Percentiles rank a stretch among this genome's conserved stretches.
Conservation (phyloP, 2,113 vertebrate species). For the Zosterops lateralis region DNA sequence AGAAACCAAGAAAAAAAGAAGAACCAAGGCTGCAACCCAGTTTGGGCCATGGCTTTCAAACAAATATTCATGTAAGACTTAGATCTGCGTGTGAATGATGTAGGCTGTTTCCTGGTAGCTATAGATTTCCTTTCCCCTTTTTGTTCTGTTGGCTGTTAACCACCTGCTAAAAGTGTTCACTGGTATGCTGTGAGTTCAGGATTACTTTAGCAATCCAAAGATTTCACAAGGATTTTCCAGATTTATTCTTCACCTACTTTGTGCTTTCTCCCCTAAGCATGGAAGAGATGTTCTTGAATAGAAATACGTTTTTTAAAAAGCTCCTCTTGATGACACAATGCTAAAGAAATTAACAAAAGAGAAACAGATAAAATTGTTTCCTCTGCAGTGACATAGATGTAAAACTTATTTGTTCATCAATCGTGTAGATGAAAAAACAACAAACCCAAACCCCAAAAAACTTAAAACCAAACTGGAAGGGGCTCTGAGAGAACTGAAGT, state of each 20-base stretch:
- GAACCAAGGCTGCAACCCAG: neutral
- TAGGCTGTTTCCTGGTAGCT: neutral
- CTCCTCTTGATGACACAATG: neutral
- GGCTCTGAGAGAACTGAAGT: neutral
- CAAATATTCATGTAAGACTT: neutral
- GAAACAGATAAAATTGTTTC: neutral
- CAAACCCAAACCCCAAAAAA: neutral
- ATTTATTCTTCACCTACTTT: neutral
- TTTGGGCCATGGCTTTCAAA: neutral
- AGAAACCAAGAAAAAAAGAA: neutral
- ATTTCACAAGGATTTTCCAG: neutral
- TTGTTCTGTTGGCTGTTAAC: neutral
- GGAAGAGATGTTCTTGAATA: neutral
- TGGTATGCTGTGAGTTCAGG: neutral
- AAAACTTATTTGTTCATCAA: neutral
- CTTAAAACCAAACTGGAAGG: neutral
- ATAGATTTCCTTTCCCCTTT: neutral
- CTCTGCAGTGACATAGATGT: neutral
- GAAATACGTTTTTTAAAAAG: neutral
- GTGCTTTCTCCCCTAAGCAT: neutral
- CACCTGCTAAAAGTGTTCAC: neutral
- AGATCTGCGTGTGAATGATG: neutral
- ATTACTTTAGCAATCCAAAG: neutral
- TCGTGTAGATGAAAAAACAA: neutral
- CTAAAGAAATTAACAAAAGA: neutral